Base-by-base conservation (phyloP, 2,888 invertebrate species). In the Clepsis dumicolana region DNA sequence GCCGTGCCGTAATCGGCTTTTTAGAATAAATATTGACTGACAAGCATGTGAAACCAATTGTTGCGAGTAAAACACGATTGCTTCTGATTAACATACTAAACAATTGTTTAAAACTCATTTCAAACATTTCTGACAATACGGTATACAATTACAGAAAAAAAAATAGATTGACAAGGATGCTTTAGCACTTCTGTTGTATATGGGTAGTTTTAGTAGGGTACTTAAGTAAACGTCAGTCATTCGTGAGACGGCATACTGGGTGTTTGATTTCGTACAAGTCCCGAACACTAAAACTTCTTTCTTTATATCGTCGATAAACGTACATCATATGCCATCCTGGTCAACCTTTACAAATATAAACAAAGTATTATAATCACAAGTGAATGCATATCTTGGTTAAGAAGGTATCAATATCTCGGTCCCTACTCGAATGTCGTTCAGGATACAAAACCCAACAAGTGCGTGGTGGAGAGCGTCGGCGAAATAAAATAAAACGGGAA, bases 371-470 rank as follows among this genome's bases (percentile, higher is more conserved):
- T 16, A n/a, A n/a, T n/a, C n/a, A 52, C 25, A 29, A n/a, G 71
- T 48, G 18, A 4, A 18, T 44, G 64, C 57, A 1, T 53, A 44
- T 65, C 57, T 69, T 61, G 70, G 10, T 25, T 18, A n/a, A 24
- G 32, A 27, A 29, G 2, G 4, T 5, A 14, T 35, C 21, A 35
- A 62, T 24, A 38, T 21, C 48, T 5, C n/a, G 16, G 32, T 50
- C 41, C 59, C 53, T 57, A 68, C n/a, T 54, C 14, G 53, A 27
- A 38, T 25, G 27, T 44, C 8, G 29, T 56, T 53, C 14, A 50
- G 80, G 77, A 73, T 76, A 71, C 64, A 69, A 66, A 77, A 85
- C 87, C 86, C 84, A 86, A 87, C 85, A 87, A 87, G 87, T 83
- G 84, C 75, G 68, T 76, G 70, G 68, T 70, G 70, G 71, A 67